A percentile compares a stretch with the other conserved stretches of the same genome.
phyloP scores from a whole-genome alignment of 2,113 vertebrate species.

The Albula glossodonta region DNA sequence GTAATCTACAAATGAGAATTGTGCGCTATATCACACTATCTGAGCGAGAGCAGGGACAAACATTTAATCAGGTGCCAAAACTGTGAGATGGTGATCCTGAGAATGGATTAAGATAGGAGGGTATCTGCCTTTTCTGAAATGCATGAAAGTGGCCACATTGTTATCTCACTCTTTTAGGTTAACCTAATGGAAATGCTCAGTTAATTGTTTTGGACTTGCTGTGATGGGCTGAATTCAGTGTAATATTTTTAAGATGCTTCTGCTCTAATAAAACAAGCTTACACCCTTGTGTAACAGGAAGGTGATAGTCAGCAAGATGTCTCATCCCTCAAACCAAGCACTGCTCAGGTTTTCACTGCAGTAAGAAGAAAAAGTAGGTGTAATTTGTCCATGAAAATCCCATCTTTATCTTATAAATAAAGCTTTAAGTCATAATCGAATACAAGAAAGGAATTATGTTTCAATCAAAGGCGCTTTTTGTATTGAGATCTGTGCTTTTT shows the following conservation, averaged over 20 bases:
- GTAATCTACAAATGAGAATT: slow-evolving; percentile 29
- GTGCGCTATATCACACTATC: not conserved
- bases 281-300: not conserved
- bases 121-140: not conserved
- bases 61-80: slow-evolving; percentile 18
- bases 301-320: not conserved
- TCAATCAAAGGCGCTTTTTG: slow-evolving; percentile 30
- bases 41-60: slow-evolving; percentile 3
- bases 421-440: slow-evolving; percentile 20
- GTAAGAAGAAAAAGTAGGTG: slow-evolving; percentile 4
- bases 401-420: slow-evolving; percentile 17
- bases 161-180: not conserved
- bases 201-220: not conserved
- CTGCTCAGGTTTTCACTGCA: not conserved
- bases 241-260: not conserved
- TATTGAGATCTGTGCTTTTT: slow-evolving; percentile 18
- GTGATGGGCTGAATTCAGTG: not conserved
- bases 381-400: slow-evolving; percentile 20
- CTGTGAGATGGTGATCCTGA: not conserved
- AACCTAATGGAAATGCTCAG: not conserved
- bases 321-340: not conserved
- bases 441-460: slow-evolving; percentile 20
- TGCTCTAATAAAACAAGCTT: not conserved
- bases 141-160: not conserved
- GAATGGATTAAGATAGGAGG: slow-evolving; percentile 14